Evolutionary conservation across 2,113 vertebrate genomes (phyloP), one percentile per base, ranked within the genome.

Genomic region (Aptenodytes forsteri): DNA sequence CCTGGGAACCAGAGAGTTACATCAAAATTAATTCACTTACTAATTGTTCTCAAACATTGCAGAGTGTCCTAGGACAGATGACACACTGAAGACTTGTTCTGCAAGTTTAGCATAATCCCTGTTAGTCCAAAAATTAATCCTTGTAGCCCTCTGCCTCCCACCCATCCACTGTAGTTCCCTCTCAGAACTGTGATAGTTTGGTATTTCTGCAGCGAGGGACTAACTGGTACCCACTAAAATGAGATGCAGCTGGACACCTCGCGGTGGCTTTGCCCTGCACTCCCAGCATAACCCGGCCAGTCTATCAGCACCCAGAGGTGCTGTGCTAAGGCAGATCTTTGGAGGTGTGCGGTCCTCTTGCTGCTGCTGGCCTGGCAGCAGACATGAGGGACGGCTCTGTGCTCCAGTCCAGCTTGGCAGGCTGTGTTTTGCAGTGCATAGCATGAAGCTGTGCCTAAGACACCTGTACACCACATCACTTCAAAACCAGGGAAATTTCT

Each of bases 361-460:
- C 36, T 82, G 46, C 36, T 50, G 38, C 72, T 94, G 69, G n/a
- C 19, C 49, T 42, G 76, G 50, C 44, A 50, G 64, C n/a, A 55
- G 75, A 19, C 15, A 9, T 0, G 0, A 12, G 34, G 47, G 14
- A 8, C 0, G 3, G 50, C n/a, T 52, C 50, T 17, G 46, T 2
- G 0, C 30, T 82, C 42, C 36, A 19, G 36, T 75, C 38, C 13
- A 25, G 55, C 71, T 61, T 61, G 55, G 50, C 66, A n/a, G 66
- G 61, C 65, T 56, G 46, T 40, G n/a, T 61, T 80, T 61, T 70
- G 40, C 55, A 27, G 70, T 18, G 21, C n/a, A 6, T 18, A 25
- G 29, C 36, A 27, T 22, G 30, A 34, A 44, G 10, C 26, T 87
- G 72, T 83, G 54, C 54, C 38, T 76, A 42, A 56, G 61, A 46